These are phyloP conservation scores for Oikopleura dioica DNA, from an alignment of 23 tunicate species.

Conservation along the genomic window DNA sequence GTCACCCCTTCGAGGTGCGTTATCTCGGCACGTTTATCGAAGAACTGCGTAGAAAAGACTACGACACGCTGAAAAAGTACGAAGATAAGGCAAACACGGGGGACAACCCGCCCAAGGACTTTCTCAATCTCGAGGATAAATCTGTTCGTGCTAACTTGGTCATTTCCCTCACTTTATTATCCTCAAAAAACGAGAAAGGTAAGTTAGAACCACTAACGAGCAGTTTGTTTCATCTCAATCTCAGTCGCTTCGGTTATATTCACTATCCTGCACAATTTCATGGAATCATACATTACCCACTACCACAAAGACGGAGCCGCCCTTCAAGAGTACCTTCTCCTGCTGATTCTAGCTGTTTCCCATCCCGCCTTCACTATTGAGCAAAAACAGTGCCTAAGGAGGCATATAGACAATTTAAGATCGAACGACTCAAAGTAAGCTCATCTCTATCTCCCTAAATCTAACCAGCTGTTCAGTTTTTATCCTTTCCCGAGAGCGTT, in stretches of 20 bases:
- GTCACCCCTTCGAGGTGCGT: constrained; percentile 23
- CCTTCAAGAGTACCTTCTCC: constrained; percentile 15
- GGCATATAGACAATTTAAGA: neutral
- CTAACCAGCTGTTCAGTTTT: neutral
- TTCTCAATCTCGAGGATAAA: neutral
- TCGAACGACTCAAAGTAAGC: neutral
- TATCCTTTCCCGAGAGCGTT: neutral
- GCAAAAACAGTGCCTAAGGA: constrained; percentile 13
- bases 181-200: constrained; percentile 2
- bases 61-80: neutral
- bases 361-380: constrained; percentile 25
- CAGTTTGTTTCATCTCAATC: neutral
- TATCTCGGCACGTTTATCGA: constrained; percentile 15
- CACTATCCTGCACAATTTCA: neutral
- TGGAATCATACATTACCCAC: neutral
- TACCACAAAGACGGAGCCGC: neutral
- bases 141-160: neutral
- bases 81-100: neutral
- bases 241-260: neutral
- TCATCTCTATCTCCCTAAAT: neutral
- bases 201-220: neutral
- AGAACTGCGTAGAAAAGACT: constrained; percentile 1
- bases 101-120: neutral
- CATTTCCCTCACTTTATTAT: neutral
- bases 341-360: constrained; percentile 20